phyloP scores from a whole-genome alignment of 2,888 invertebrate species.

The Hypena proboscidalis region DNA sequence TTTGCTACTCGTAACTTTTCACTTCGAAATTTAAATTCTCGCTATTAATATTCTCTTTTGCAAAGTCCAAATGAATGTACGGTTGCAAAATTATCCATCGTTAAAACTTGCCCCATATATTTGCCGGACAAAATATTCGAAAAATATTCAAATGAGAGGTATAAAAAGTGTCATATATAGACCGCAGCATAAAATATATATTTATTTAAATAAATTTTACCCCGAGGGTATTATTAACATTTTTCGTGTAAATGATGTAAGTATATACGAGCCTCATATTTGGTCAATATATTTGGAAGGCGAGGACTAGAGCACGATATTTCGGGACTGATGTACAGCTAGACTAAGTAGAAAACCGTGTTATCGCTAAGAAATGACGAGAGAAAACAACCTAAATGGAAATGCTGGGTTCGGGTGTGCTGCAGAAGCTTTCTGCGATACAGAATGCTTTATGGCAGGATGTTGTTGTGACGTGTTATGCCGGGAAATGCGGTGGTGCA shows the following conservation, averaged over 20 bases:
- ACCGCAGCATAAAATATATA: no score
- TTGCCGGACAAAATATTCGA: no score
- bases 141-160: no score
- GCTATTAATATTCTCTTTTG: no score
- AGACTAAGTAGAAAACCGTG: conserved; percentile 33
- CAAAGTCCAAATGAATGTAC: no score
- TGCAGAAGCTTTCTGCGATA: conserved; percentile 7
- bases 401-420: conserved; percentile 11
- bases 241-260: conserved; percentile 6
- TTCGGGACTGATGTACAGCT: background rate
- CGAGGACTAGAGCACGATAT: conserved; percentile 1
- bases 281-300: conserved; percentile 10
- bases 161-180: no score
- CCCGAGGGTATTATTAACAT: conserved; percentile 5
- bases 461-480: conserved; percentile 13
- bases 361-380: conserved; percentile 20
- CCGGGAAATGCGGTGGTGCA: background rate
- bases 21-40: no score
- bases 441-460: conserved; percentile 1
- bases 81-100: no score
- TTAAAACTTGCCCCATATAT: no score
- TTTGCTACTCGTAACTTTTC: no score
- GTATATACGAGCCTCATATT: conserved; percentile 16
- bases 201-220: no score
- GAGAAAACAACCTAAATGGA: conserved; percentile 17